Evolutionary conservation across 2,888 invertebrate species (phyloP), one percentile per base, ranked within the genome.

Genomic region (Microctonus aethiopoides): DNA sequence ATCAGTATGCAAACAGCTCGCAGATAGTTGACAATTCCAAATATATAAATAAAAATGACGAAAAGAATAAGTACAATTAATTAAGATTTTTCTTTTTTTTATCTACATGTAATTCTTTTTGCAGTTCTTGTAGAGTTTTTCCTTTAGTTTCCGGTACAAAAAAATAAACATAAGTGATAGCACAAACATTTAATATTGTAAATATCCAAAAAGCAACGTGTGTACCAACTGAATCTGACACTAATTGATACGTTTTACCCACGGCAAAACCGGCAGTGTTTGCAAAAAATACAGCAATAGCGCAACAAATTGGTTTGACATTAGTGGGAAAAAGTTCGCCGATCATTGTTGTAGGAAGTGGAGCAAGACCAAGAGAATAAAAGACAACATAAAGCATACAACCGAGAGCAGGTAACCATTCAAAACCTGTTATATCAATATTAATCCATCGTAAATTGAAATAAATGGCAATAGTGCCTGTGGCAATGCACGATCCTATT

Each of bases 301-400:
- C 73, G 26, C 67, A 75, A 20, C 75, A 74, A 9, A 75, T 59
- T 1, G 78, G 73, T 66, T 79, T 79, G 16, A 79, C 74, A 39
- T 79, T 78, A 20, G 77, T 78, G 0, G 79, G 74, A 13, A 79
- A 79, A 10, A 79, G 20, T 46, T 79, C 79, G 56, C 79, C 73
- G 41, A 75, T 73, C 59, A 79, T 52, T 24, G 77, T 73, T 54
- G 75, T 76, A 22, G 79, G 79, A 26, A 79, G 57, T 9, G 67
- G 72, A 0, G 75, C 77, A 24, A 78, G 60, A 13, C 79, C 79
- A 6, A 75, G 29, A 2, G 74, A 72, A 41, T 75, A 79, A 61
- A 63, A 63, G 20, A 79, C 26, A 32, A 77, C 73, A 34, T 78
- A 79, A 3, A 75, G 16, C 36, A 76, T 72, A 29, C 65, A 59